A percentile compares a stretch with the other conserved stretches of the same genome.
Evolutionary conservation across 2,797 vertebrate genomes (phyloP).

Genomic region (Spea hammondii): DNA sequence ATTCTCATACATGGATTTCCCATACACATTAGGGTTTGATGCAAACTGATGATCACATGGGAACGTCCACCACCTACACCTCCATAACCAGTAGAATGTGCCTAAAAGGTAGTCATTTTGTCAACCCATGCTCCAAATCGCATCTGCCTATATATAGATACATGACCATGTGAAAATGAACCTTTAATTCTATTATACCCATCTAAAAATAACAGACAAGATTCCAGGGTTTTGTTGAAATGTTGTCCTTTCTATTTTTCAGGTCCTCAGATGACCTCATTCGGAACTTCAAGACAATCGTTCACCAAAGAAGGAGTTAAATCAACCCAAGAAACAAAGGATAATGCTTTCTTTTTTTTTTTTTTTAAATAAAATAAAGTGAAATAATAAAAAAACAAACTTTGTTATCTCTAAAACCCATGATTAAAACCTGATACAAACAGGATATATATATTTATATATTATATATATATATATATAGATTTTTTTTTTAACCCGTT

Average conservation of each 20-base stretch:
- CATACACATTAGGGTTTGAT: too few species aligned
- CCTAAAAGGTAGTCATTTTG: too few species aligned
- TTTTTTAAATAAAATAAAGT: constrained; percentile 52
- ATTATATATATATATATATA: not conserved
- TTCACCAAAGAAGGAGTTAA: constrained; percentile 59
- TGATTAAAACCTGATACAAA: constrained; percentile 83
- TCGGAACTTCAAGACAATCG: constrained; percentile 62
- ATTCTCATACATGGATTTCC: too few species aligned
- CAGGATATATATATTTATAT: constrained; percentile 58
- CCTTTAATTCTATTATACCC: not conserved
- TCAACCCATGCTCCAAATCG: too few species aligned
- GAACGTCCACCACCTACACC: too few species aligned
- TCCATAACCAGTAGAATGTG: too few species aligned
- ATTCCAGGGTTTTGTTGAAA: constrained; percentile 56
- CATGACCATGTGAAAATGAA: not conserved
- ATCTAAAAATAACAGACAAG: constrained; percentile 24
- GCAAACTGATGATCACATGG: too few species aligned
- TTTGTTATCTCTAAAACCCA: constrained; percentile 73
- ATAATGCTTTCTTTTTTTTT: constrained; percentile 10
- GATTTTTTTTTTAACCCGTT: constrained; percentile 64
- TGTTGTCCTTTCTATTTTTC: constrained; percentile 60
- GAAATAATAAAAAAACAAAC: constrained; percentile 68
- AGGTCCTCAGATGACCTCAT: constrained; percentile 64
- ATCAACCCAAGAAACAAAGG: constrained; percentile 47
- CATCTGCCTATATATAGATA: too few species aligned